These are phyloP conservation scores for Laticauda laticaudata DNA, from an alignment of 2,113 vertebrate genomes.

Conservation along the genomic window DNA sequence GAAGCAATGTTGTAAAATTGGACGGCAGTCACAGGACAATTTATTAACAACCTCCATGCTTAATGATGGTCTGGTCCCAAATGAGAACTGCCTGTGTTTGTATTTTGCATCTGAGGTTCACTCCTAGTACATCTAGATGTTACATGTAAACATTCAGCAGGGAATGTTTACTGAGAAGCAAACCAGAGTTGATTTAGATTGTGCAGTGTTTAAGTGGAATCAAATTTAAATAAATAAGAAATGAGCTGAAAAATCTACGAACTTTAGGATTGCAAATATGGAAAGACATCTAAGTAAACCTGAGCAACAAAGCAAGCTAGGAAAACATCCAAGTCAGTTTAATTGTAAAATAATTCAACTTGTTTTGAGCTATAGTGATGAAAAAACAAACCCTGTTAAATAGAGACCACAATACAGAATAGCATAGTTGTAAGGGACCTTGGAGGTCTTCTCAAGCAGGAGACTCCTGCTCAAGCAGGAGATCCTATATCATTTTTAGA, in stretches of 20 bases:
- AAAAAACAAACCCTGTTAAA: neutral
- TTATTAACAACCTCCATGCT: neutral
- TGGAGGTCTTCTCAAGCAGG: neutral
- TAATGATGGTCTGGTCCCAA: neutral
- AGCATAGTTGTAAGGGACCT: neutral
- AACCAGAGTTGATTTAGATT: neutral
- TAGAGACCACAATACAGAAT: neutral
- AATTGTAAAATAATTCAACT: neutral
- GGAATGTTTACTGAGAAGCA: neutral
- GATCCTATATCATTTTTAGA: neutral
- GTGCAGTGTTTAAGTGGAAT: neutral
- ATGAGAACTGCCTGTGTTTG: neutral
- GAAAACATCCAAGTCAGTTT: neutral
- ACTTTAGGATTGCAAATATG: neutral
- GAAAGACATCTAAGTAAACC: neutral
- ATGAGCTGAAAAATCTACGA: neutral
- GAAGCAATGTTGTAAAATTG: neutral
- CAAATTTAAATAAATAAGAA: neutral
- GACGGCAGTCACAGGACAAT: too few relatives aligned
- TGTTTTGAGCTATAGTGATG: neutral
- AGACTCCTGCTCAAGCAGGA: too few relatives aligned
- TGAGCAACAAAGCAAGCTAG: neutral
- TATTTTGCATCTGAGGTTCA: neutral
- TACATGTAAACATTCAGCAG: neutral
- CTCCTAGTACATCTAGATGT: neutral